phyloP scores from a whole-genome alignment of 2,113 vertebrate species.

The Aldabrachelys gigantea region DNA sequence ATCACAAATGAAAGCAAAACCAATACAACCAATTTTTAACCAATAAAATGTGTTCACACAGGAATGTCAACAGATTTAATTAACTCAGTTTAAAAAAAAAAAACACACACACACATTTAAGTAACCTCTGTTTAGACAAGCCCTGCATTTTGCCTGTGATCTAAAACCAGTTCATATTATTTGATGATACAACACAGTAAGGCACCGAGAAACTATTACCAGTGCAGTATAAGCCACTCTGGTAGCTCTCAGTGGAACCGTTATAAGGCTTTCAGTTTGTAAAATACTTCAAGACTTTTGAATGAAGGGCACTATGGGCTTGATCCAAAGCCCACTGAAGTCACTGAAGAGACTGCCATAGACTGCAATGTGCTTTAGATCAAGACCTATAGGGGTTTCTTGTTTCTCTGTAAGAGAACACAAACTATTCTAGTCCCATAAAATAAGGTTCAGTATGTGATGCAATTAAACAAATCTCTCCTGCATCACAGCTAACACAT shows the following conservation, averaged over 20 bases:
- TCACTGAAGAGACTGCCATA: not conserved
- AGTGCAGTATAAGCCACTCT: not conserved
- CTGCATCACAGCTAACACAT: not conserved
- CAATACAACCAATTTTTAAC: not conserved
- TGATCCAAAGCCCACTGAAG: slow-evolving; percentile 9
- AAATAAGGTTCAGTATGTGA: not conserved
- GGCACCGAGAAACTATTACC: fast-evolving
- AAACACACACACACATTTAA: not conserved
- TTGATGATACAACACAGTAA: not conserved
- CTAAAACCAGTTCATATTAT: not conserved
- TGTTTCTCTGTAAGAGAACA: not conserved
- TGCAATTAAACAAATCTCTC: not conserved
- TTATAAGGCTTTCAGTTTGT: not conserved
- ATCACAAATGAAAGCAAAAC: not conserved
- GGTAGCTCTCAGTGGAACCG: not conserved
- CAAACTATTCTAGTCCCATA: not conserved
- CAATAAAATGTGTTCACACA: not conserved
- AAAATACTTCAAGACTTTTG: slow-evolving; percentile 25
- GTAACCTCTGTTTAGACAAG: not conserved
- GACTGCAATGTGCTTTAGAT: not conserved
- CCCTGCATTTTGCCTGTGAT: not conserved
- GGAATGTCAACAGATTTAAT: not conserved
- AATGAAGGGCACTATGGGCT: not conserved
- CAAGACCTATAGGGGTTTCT: not conserved
- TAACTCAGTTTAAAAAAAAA: too few relatives aligned